Evolutionary conservation across 2,797 vertebrate species (phyloP).

Genomic region (Sebastes miniatus): DNA sequence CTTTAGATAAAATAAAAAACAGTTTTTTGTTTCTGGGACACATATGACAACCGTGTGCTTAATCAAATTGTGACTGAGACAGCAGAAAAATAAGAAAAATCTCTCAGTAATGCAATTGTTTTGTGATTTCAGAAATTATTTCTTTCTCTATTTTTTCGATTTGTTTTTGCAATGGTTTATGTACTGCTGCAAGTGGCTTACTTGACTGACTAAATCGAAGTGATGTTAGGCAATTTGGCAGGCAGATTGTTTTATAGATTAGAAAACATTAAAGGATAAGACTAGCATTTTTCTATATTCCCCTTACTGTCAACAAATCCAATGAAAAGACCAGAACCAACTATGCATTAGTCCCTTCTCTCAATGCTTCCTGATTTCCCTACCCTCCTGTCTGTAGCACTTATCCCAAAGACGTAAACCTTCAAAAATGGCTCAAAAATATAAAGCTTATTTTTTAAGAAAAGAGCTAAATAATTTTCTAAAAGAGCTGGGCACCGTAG

Average conservation of each 20-base stretch:
- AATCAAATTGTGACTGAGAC: neutral
- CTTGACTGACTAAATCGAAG: neutral
- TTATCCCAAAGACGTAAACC: neutral
- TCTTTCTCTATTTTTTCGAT: neutral
- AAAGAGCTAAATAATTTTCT: neutral
- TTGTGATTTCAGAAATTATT: neutral
- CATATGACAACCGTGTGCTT: neutral
- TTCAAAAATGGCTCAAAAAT: neutral
- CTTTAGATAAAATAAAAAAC: constrained; percentile 30
- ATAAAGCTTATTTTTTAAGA: neutral
- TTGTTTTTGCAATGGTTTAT: neutral
- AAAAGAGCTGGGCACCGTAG: neutral
- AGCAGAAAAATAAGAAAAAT: neutral
- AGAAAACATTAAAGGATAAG: neutral
- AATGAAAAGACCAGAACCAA: neutral
- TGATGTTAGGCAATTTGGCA: neutral
- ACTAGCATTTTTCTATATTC: neutral
- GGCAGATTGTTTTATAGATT: neutral
- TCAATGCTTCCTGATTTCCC: neutral
- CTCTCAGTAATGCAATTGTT: neutral
- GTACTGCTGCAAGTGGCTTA: neutral
- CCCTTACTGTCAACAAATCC: neutral
- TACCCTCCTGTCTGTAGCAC: neutral
- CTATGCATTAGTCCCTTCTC: neutral
- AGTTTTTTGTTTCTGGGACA: neutral